Evolutionary conservation across 2,888 invertebrate species (phyloP), one percentile per base, ranked within the genome.

Genomic region (Epirrhoe tristata): DNA sequence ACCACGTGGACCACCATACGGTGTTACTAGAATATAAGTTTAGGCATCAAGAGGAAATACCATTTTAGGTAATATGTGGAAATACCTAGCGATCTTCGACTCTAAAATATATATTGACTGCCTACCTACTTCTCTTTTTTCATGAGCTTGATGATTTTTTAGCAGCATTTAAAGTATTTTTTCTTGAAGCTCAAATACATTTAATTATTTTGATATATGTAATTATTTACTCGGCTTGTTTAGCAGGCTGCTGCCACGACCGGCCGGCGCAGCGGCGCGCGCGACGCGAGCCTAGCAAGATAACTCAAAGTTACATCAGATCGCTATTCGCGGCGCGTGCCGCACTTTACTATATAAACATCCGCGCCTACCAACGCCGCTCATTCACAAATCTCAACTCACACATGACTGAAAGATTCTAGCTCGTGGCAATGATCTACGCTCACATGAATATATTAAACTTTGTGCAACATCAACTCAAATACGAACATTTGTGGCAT

Each of bases 351-450:
- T 48, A 91, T 92, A 91, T 79, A 91, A 86, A 73, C 72, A 63
- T 69, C 74, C 71, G 75, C 76, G 67, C 77, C 70, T 73, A 68
- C 48, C 70, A 59, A 66, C 68, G 56, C 57, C 61, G 77, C 79
- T 91, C 93, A 93, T 90, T 93, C 91, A 88, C 84, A 75, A 85
- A 77, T 87, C 79, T 78, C 80, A 81, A 82, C 81, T 87, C 75
- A 82, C 90, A 85, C 80, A 93, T 93, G 91, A 88, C 82, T 84
- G 86, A 80, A 84, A 86, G 72, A 83, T 86, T 84, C 80, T 90
- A 90, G 80, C 83, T 88, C 78, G 93, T 93, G 91, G 93, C 90
- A 92, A 93, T 93, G 93, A 85, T 91, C 89, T 87, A 85, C 91
- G 87, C 87, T 87, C 88, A 84, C 90, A 89, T 91, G 91, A 81